Conservation (phyloP, 2,888 invertebrate species). For the Drosophila gaucha region DNA sequence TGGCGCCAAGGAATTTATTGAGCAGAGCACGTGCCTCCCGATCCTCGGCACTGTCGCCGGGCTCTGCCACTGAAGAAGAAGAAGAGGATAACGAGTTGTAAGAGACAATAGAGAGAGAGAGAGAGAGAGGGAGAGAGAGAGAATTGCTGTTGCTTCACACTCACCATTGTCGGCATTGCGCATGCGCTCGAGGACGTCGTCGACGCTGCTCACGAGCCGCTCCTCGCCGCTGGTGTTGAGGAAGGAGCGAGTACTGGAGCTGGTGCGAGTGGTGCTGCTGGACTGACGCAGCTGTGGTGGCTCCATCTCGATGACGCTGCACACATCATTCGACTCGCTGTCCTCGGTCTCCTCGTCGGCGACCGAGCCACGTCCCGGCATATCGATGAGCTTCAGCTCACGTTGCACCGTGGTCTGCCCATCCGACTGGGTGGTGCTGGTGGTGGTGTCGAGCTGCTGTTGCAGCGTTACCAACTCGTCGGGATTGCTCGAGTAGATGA, state of each 20-base stretch:
- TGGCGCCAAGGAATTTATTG: conserved; percentile 93
- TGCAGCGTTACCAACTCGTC: conserved; percentile 81
- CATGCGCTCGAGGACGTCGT: conserved; percentile 92
- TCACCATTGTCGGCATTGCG: conserved; percentile 90
- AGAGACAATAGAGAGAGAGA: neutral
- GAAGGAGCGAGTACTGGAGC: conserved; percentile 87
- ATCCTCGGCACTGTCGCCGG: conserved; percentile 89
- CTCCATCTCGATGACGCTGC: conserved; percentile 73
- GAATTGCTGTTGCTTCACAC: conserved; percentile 15
- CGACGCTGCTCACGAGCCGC: conserved; percentile 90
- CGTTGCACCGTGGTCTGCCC: conserved; percentile 55
- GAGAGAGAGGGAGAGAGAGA: neutral
- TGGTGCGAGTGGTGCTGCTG: conserved; percentile 64
- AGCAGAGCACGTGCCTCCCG: conserved; percentile 90
- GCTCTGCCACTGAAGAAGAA: conserved; percentile 86
- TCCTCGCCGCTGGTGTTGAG: conserved; percentile 87
- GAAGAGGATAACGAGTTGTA: neutral
- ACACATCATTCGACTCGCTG: conserved; percentile 73
- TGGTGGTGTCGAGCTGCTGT: conserved; percentile 58
- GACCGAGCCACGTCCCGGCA: conserved; percentile 87
- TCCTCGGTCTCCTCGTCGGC: conserved; percentile 74
- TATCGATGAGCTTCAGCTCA: conserved; percentile 68
- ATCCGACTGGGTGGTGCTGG: conserved; percentile 33
- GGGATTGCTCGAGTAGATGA: conserved; percentile 89
- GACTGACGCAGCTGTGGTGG: conserved; percentile 68